Evolutionary conservation across 2,113 vertebrate species (phyloP), one percentile per base, ranked within the genome.

Genomic region (Bagarius yarrelli): DNA sequence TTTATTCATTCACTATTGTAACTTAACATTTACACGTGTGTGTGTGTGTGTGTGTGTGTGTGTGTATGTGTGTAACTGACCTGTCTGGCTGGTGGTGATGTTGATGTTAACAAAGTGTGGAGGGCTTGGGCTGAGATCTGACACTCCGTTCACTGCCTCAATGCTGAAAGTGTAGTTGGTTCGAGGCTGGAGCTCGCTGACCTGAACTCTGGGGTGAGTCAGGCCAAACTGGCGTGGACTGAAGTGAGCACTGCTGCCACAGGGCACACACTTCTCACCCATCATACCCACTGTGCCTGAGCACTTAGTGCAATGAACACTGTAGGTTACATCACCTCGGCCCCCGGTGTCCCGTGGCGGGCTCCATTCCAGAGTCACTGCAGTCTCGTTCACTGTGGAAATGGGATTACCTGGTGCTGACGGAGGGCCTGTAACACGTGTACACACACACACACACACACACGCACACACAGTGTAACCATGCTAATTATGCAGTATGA

Each of bases 81-180:
- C 98, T 0, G 96, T 97, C 90, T 99, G 98, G 89, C 99, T 99
- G 82, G 98, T 99, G 85, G 97, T 99, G 90, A 99, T 96, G 91
- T 99, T 99, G 91, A 99, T 95, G 0, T 96, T 96, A 87, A 97
- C 93, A 0, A 97, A 95, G 75, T 98, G 97, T 16, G 96, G 95
- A 0, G 95, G 96, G 84, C 97, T 98, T 61, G 96, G 96, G 85
- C 96, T 99, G 89, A 96, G 97, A 92, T 88, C 95, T 85, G 96
- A 96, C 30, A 99, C 97, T 0, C 98, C 98, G 0, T 98, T 99
- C 89, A 98, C 92, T 0, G 98, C 94, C 91, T 99, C 95, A 80
- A 99, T 95, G 78, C 96, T 95, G 0, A 99, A 98, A 57, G 95
- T 96, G 85, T 98, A 99, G 0, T 95, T 95, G 0, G 96, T 98